Base-by-base conservation (phyloP, 2,888 invertebrate species). In the Phanerotoma sp. region DNA sequence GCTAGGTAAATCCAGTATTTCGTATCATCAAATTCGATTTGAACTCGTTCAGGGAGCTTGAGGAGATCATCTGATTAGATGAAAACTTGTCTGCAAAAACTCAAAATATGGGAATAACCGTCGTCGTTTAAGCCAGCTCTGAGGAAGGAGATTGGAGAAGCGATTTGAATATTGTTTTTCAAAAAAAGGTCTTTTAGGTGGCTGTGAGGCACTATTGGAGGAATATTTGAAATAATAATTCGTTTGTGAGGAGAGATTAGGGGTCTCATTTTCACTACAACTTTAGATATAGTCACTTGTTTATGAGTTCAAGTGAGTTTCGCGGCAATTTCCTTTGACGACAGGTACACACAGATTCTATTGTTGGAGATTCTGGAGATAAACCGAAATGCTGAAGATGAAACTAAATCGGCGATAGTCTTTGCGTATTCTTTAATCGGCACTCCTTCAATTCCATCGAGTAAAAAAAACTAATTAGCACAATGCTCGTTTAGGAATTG, bases 191-290 rank as follows among this genome's bases (percentile, higher is more conserved):
- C 42, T 49, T 48, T 41, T 21, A 53, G 35, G 15, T 20, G 10
- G 9, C 9, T 35, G 37, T 54, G 51, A 5, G 48, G 54, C 3
- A 51, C 37, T 11, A 38, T 20, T 15, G 52, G 53, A n/a, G 42
- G 42, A 1, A 54, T 46, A 35, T 58, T 47, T 11, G 54, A 51
- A 9, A 58, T 35, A 25, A 54, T 57, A 28, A 57, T 30, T 28
- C 54, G 21, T 46, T 54, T 53, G 13, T 20, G 15, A 28, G 28
- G 46, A 2, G 48, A 15, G 10, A 48, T 20, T 15, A 58, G 30
- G 10, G 41, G 51, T 38, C 49, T 47, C 13, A 55, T 51, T 10
- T 47, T 44, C 10, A 51, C 13, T 15, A 15, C 16, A 13, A 37
- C 15, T 9, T 51, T 37, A 16, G 25, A 20, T 5, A 53, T 40